phyloP scores from a whole-genome alignment of 2,113 vertebrate species.

The Rallus limicola region DNA sequence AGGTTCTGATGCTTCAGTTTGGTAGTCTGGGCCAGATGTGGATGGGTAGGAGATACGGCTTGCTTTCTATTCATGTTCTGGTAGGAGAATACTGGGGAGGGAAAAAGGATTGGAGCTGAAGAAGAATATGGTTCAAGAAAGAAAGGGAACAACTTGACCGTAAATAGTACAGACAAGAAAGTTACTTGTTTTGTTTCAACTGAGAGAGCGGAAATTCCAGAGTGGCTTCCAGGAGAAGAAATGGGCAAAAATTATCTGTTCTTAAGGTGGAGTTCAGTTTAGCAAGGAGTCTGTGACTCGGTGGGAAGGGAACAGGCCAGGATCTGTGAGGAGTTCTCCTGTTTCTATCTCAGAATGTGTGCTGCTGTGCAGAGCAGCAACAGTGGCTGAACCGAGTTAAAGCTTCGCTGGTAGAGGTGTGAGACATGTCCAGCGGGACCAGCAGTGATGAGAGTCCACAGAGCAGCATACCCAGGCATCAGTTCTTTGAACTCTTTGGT shows the following conservation, averaged over 20 bases:
- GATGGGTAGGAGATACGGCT: neutral
- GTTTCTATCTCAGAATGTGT: neutral
- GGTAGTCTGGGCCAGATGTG: neutral
- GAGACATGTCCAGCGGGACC: neutral
- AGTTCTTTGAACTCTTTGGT: neutral
- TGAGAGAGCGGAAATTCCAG: neutral
- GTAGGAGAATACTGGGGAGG: neutral
- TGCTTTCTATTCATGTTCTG: neutral
- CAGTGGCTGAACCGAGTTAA: neutral
- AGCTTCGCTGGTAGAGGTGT: neutral
- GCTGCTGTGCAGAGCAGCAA: neutral
- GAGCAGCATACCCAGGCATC: neutral
- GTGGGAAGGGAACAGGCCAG: neutral
- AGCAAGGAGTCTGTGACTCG: neutral
- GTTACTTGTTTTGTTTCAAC: neutral
- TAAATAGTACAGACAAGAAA: neutral
- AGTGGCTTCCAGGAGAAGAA: neutral
- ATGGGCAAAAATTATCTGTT: neutral
- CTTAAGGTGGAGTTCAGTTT: neutral
- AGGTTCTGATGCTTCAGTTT: neutral
- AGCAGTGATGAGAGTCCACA: neutral
- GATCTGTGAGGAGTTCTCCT: neutral
- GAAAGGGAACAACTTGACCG: neutral
- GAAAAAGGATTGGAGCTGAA: neutral
- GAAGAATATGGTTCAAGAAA: neutral